Base-by-base conservation (phyloP, 2,888 invertebrate genomes). In the Malthinus flaveolus region DNA sequence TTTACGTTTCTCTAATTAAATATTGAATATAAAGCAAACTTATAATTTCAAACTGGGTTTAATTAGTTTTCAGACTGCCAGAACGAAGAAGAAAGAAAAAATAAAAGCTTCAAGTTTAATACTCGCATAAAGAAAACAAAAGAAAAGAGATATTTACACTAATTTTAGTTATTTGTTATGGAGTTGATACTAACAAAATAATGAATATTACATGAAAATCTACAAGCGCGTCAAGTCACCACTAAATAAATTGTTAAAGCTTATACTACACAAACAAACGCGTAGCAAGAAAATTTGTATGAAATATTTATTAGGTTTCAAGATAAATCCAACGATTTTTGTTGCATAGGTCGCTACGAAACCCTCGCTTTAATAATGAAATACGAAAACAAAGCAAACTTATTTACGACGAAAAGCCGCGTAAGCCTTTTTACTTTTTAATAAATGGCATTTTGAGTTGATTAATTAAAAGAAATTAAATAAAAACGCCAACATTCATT, bases 181-280 rank as follows among this genome's bases (percentile, higher is more conserved):
- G 9, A 15, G 39, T 23, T 42, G 39, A 42, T 23, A 23, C 23
- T 23, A 23, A 5, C 23, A 23, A 23, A 23, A 23, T 23, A 23
- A 23, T 42, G 39, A 42, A 42, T 42, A 42, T 42, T 42, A 42
- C 39, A 42, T 42, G 39, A 42, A 42, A 42, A 42, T 15, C 10
- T 42, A 42, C 39, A 42, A 42, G 15, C 15, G 39, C 13, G 39
- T 9, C 39, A 42, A 42, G 39, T 42, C 23, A 13, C 39, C 39
- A 42, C 39, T 42, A 15, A 15, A 42, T 42, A 15, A 42, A 42
- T 42, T 42, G 15, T 42, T 42, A 42, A 42, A 23, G 15, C 23
- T 23, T 42, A 15, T 42, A 42, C 39, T 42, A 42, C 39, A 42
- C 39, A 42, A 42, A 42, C 39, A 42, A 42, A 42, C 39, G 39